Evolutionary conservation across 2,888 invertebrate species (phyloP).

Genomic region (Apocheima hispidaria): DNA sequence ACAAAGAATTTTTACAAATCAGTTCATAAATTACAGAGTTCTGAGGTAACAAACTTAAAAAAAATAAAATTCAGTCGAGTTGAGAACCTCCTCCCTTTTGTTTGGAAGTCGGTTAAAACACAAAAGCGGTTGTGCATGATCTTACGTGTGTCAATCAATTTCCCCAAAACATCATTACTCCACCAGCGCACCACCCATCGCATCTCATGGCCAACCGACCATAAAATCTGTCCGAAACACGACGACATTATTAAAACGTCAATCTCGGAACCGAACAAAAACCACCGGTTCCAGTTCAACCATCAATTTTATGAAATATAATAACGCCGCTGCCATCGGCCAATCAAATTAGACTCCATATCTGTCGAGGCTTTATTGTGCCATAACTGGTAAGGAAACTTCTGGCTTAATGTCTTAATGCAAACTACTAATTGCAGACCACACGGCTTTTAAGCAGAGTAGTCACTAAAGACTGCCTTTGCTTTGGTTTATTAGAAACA

Average conservation of each 20-base stretch:
- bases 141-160: constrained; percentile 24
- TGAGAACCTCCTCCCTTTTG: no score
- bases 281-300: constrained; percentile 34
- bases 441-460: constrained; percentile 34
- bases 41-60: no score
- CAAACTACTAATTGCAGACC: constrained; percentile 55
- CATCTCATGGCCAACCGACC: constrained; percentile 25
- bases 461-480: neutral
- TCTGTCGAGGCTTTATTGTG: constrained; percentile 63
- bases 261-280: constrained; percentile 40
- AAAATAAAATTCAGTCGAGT: no score
- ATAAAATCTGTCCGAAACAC: constrained; percentile 39
- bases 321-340: constrained; percentile 43
- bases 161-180: constrained; percentile 18
- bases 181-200: constrained; percentile 10
- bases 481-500: neutral
- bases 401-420: constrained; percentile 71
- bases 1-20: no score
- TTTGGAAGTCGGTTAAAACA: neutral
- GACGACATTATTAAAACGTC: constrained; percentile 41
- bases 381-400: constrained; percentile 57
- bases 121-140: neutral
- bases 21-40: no score
- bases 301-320: constrained; percentile 43
- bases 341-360: constrained; percentile 68